Base-by-base conservation (phyloP, 2,888 invertebrate genomes). In the Ferdinandea cuprea region DNA sequence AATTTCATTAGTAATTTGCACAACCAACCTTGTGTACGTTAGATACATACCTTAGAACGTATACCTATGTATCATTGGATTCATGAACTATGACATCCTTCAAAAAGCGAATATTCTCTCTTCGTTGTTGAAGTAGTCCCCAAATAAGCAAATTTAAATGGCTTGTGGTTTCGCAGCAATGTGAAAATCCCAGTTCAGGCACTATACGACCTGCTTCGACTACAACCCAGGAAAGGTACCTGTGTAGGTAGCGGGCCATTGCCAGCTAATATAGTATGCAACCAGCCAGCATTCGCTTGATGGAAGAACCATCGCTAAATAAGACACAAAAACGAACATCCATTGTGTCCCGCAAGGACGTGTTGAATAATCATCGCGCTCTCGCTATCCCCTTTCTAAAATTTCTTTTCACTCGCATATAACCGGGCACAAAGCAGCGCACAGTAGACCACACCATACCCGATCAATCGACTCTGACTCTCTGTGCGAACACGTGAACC, bases 311-410 rank as follows among this genome's bases (percentile, higher is more conserved):
- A 66, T n/a, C n/a, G 40, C 61, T 68, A 77, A 72, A 83, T 83
- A 83, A 83, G 83, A 83, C 78, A 81, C 83, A 83, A 79, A 84
- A 84, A 69, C 73, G 73, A 79, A 74, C 78, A 83, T 68, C 68
- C 78, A 83, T 73, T 83, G 78, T 83, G 86, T 89, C 89, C 89
- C 89, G 63, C 86, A 76, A 87, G 89, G 88, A 87, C 85, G 86
- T 88, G 89, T 89, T 89, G 89, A 88, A 89, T 89, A 89, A 89
- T 89, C 89, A 89, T 89, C 79, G 85, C 81, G 76, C 66, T 79
- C 76, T 79, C 66, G 83, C 76, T 79, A 77, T 84, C 65, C 72
- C 69, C 69, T 71, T 66, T 68, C 56, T 83, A 68, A 81, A 85
- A 80, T 74, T 80, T 77, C 71, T 77, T 85, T 68, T 84, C 61